Evolutionary conservation across 2,797 vertebrate genomes (phyloP).

Genomic region (Tamandua tetradactyla): DNA sequence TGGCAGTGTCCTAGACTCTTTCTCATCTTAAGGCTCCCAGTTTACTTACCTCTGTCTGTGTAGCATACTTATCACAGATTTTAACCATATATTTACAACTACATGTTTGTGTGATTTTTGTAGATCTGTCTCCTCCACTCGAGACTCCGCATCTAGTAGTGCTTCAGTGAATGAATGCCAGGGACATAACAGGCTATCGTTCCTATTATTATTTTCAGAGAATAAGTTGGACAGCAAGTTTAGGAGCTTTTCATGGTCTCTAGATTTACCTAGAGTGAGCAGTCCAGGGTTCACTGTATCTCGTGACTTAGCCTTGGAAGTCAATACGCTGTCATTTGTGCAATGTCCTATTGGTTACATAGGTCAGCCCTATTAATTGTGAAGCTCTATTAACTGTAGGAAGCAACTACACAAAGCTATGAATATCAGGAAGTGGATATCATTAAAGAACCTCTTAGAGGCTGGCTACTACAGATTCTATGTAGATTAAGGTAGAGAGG

Average conservation of each 20-base stretch:
- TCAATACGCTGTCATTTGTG: background rate
- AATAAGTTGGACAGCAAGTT: background rate
- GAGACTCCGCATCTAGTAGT: background rate
- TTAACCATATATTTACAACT: background rate
- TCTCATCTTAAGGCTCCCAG: background rate
- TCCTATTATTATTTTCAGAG: background rate
- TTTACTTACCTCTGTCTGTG: background rate
- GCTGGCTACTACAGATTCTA: background rate
- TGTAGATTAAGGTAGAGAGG: background rate
- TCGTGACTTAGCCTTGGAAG: background rate
- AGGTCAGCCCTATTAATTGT: background rate
- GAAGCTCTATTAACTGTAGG: background rate
- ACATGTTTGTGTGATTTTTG: background rate
- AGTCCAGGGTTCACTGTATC: background rate
- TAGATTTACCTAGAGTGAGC: background rate
- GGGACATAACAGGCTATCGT: background rate
- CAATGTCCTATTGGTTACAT: background rate
- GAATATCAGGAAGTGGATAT: background rate
- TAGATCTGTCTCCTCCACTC: background rate
- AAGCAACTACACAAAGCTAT: background rate
- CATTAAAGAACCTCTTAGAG: background rate
- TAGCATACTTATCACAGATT: background rate
- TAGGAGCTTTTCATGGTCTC: background rate
- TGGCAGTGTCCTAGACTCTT: background rate
- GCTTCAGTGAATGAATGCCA: background rate